Conservation (phyloP, 2,113 vertebrate species). For the Cyanoderma ruficeps region DNA sequence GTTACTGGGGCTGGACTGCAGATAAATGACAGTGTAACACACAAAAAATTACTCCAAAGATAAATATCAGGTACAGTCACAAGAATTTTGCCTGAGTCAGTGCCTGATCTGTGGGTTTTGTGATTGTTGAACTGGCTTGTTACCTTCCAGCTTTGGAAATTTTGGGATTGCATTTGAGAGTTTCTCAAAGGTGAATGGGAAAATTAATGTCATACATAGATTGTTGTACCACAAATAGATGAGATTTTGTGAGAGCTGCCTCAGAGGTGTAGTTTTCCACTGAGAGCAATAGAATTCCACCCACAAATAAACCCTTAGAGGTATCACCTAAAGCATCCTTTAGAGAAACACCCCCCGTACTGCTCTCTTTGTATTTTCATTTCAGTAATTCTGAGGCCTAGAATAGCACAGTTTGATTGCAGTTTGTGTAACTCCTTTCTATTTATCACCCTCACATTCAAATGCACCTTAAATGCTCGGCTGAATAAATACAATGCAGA, state of each 20-base stretch:
- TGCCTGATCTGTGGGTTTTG: neutral
- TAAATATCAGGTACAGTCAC: neutral
- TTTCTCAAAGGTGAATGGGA: neutral
- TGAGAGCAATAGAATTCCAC: neutral
- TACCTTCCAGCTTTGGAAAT: neutral
- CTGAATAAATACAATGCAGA: constrained; percentile 32
- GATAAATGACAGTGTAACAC: neutral
- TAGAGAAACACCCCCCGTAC: neutral
- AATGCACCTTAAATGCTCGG: neutral
- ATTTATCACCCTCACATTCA: neutral
- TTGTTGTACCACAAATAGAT: neutral
- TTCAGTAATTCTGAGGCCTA: neutral
- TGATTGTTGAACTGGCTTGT: neutral
- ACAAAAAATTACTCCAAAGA: neutral
- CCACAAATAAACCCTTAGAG: neutral
- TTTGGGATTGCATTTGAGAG: neutral
- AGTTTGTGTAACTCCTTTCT: neutral
- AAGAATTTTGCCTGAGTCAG: neutral
- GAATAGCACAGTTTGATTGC: neutral
- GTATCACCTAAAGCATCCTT: neutral
- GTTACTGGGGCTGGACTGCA: neutral
- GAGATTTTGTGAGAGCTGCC: neutral
- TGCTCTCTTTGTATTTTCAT: neutral
- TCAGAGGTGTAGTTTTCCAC: neutral
- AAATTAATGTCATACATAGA: neutral